Percentiles rank a stretch among this genome's conserved stretches.
Evolutionary conservation across 2,113 vertebrate genomes (phyloP).

Genomic region (Coptodon bakossiorum): DNA sequence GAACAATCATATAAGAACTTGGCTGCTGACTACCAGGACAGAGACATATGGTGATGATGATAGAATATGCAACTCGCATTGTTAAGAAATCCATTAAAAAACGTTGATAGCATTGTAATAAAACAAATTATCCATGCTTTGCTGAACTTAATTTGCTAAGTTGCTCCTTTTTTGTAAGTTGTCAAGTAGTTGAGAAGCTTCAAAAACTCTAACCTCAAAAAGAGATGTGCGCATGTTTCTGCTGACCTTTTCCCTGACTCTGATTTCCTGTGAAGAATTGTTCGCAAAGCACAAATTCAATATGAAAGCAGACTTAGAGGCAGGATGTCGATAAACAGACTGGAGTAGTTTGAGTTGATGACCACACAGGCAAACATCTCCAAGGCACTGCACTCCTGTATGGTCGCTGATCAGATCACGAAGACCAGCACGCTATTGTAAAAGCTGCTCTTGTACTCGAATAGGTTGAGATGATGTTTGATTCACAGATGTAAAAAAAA

Average conservation of each 20-base stretch:
- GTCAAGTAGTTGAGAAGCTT: not conserved
- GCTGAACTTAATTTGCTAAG: not conserved
- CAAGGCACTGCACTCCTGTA: not conserved
- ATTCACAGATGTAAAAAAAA: not conserved
- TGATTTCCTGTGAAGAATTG: not conserved
- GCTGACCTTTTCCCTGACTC: not conserved
- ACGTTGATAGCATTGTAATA: not conserved
- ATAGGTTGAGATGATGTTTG: not conserved
- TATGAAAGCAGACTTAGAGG: not conserved
- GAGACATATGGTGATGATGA: not conserved
- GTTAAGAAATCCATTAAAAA: not conserved
- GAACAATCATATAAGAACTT: not conserved
- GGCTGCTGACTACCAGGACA: not conserved
- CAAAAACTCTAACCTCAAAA: not conserved
- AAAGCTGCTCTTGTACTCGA: not conserved
- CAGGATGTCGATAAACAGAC: not conserved
- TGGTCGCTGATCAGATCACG: not conserved
- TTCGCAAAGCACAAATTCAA: not conserved
- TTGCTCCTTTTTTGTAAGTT: not conserved
- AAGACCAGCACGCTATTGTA: not conserved
- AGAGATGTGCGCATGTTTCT: not conserved
- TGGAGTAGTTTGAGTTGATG: not conserved
- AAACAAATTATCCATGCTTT: not conserved
- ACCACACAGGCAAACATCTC: accelerated
- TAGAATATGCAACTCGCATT: not conserved